These are phyloP conservation scores for Oreocharis arfaki DNA, from an alignment of 2,113 vertebrate species.

Conservation along the genomic window DNA sequence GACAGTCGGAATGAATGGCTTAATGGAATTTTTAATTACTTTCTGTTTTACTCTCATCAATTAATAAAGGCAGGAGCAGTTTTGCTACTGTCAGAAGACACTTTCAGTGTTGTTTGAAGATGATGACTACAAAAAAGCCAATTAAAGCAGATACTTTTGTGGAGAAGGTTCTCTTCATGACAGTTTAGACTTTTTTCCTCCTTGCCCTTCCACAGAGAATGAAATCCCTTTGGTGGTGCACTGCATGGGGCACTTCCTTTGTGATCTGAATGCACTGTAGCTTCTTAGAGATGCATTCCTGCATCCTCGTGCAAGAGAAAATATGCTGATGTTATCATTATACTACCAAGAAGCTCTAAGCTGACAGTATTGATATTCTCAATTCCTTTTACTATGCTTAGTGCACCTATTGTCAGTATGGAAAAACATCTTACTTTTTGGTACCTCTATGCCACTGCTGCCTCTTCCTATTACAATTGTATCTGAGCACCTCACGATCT, in stretches of 20 bases:
- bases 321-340: not conserved
- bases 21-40: slow-evolving; percentile 1
- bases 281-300: not conserved
- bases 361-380: not conserved
- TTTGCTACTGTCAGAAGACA: not conserved
- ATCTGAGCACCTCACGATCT: not conserved
- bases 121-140: not conserved
- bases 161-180: not conserved
- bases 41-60: not conserved
- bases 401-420: not conserved
- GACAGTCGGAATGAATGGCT: not conserved
- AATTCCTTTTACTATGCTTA: not conserved
- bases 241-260: not conserved
- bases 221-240: not conserved
- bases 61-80: not conserved
- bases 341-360: not conserved
- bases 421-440: not conserved
- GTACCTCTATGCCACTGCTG: not conserved
- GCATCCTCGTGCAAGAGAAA: not conserved
- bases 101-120: not conserved
- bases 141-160: not conserved
- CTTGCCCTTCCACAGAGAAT: not conserved
- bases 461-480: not conserved
- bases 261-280: not conserved
- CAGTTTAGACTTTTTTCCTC: not conserved